Conservation (phyloP, 2,888 invertebrate species). For the Deilephila porcellus region DNA sequence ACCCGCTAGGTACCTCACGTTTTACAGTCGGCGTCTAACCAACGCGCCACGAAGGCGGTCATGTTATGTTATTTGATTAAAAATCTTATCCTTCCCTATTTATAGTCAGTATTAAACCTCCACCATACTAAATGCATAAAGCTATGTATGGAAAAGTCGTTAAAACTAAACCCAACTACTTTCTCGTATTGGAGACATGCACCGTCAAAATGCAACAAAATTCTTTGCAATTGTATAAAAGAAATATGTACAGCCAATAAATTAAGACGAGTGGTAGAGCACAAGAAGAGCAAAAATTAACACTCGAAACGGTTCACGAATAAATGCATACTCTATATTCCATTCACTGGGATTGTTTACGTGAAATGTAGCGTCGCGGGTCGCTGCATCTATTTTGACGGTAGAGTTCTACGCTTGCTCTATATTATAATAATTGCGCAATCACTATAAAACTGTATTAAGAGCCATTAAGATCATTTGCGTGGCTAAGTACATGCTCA, state of each 20-base stretch:
- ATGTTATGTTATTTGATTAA: too few relatives aligned
- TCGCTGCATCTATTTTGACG: neutral
- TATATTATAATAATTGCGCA: neutral
- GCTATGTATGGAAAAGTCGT: too few relatives aligned
- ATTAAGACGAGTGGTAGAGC: neutral
- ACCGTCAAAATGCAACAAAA: too few relatives aligned
- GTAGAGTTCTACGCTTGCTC: neutral
- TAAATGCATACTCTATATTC: neutral
- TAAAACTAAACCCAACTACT: too few relatives aligned
- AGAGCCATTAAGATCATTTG: conserved; percentile 3
- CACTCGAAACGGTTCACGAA: neutral
- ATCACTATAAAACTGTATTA: conserved; percentile 5
- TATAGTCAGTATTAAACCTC: too few relatives aligned
- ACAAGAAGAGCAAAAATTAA: neutral
- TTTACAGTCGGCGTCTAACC: too few relatives aligned
- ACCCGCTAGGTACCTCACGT: too few relatives aligned
- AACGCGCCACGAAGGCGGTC: too few relatives aligned
- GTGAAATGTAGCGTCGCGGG: neutral
- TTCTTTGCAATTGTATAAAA: too few relatives aligned
- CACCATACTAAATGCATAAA: too few relatives aligned
- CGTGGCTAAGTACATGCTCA: neutral
- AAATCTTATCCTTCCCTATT: too few relatives aligned
- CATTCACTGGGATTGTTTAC: conserved; percentile 3
- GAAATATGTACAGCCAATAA: neutral
- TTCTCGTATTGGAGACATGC: too few relatives aligned